Base-by-base conservation (phyloP, 2,888 invertebrate species). In the Actias luna region DNA sequence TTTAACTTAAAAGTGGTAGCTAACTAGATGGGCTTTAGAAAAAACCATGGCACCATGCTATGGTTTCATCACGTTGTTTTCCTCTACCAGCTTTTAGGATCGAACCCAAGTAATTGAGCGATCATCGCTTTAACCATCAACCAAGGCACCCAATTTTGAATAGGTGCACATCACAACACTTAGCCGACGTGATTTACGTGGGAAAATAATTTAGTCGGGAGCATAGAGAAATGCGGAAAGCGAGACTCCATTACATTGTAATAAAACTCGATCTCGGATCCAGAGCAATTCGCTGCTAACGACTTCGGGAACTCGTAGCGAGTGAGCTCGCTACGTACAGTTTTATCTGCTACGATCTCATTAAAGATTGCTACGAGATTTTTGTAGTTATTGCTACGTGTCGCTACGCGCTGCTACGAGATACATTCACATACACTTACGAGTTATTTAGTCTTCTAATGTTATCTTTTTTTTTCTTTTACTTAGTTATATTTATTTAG, bases 211-310 rank as follows among this genome's bases (percentile, higher is more conserved):
- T n/a, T n/a, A n/a, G n/a, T n/a, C n/a, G n/a, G n/a, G n/a, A n/a
- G n/a, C n/a, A n/a, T n/a, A 42, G 42, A 42, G 42, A 42, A 42
- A 42, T 18, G 42, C 46, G 46, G 12, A 50, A 50, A 50, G 22
- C 46, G 46, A 50, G 46, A 50, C 46, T 46, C 46, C 46, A 50
- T 50, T 50, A 50, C 46, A 50, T 50, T 50, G 46, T 50, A 50
- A 50, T 50, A 50, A 50, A 50, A 50, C 25, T 50, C 46, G 22
- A 50, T 50, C 46, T 25, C 22, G 25, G 25, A 50, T 50, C 46
- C 46, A 22, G 22, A 50, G 25, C 46, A 25, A 50, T 50, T 10
- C 25, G 8, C 46, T 22, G 46, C 46, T 25, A 50, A 50, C 46
- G 46, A 50, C 46, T 50, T 50, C 25, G 46, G 46, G 12, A 50